Evolutionary conservation across 2,113 vertebrate species (phyloP).

Genomic region (Scomber colias): DNA sequence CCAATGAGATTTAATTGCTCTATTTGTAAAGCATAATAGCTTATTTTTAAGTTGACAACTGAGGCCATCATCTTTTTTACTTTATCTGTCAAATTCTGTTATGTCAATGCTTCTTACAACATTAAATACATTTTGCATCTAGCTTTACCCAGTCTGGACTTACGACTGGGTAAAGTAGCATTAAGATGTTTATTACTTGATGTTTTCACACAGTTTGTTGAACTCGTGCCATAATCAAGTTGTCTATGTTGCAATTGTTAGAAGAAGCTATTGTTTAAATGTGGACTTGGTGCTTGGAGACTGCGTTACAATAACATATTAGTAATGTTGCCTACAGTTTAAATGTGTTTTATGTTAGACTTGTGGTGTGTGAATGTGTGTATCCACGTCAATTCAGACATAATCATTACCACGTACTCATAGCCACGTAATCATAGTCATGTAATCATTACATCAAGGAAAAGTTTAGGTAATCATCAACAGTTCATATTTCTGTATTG

Average conservation of each 20-base stretch:
- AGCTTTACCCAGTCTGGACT: not conserved
- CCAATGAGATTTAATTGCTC: not conserved
- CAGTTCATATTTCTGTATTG: not conserved
- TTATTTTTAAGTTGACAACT: constrained; percentile 18
- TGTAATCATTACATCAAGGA: not conserved
- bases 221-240: constrained; percentile 21
- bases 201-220: not conserved
- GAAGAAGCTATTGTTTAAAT: not conserved
- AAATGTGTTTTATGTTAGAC: not conserved
- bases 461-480: not conserved
- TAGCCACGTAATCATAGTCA: too few relatives aligned
- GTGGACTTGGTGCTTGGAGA: not conserved
- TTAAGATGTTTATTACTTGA: constrained; percentile 12
- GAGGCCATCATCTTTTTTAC: not conserved
- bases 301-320: not conserved
- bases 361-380: not conserved
- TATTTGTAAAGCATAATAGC: constrained; percentile 1
- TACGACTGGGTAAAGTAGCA: not conserved
- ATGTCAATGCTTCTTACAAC: not conserved
- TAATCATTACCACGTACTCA: too few relatives aligned
- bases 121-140: not conserved
- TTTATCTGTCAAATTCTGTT: not conserved
- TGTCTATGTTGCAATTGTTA: constrained; percentile 21
- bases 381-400: not conserved
- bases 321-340: not conserved